These are phyloP conservation scores for Paraplagusia blochii DNA, from an alignment of 2,113 vertebrate genomes.

Conservation along the genomic window DNA sequence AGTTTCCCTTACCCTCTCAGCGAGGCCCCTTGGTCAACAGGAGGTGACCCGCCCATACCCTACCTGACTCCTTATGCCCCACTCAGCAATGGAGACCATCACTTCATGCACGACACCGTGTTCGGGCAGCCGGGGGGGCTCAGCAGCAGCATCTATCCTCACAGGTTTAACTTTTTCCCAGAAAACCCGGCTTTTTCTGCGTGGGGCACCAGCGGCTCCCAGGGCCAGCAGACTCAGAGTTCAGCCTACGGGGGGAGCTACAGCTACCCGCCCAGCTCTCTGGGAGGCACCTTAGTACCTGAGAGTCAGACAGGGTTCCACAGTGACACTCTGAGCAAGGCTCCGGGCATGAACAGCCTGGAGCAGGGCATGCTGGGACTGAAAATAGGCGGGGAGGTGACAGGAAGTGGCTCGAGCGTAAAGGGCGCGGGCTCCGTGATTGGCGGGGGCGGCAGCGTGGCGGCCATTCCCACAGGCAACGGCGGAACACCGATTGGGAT, in stretches of 20 bases:
- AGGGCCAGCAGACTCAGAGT: slow-evolving; percentile 94
- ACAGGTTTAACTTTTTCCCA: slow-evolving; percentile 96
- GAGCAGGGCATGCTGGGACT: slow-evolving; percentile 96
- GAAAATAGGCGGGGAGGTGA: slow-evolving; percentile 89
- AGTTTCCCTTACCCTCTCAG: slow-evolving; percentile 95
- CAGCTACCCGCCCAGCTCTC: slow-evolving; percentile 92
- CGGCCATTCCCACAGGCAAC: slow-evolving; percentile 77
- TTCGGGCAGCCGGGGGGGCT: slow-evolving; percentile 94
- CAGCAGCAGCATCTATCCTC: slow-evolving; percentile 93
- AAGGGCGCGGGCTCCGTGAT: slow-evolving; percentile 91
- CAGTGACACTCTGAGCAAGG: slow-evolving; percentile 90
- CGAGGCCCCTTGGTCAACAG: slow-evolving; percentile 97
- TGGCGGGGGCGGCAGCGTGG: slow-evolving; percentile 67
- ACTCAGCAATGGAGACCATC: slow-evolving; percentile 95
- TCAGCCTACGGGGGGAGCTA: slow-evolving; percentile 94
- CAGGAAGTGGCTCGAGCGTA: slow-evolving; percentile 80
- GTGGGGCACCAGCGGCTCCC: slow-evolving; percentile 93
- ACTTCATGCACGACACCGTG: slow-evolving; percentile 96
- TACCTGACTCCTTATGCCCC: slow-evolving; percentile 97
- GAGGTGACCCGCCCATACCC: slow-evolving; percentile 93
- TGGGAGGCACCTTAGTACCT: slow-evolving; percentile 89
- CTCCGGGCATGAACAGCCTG: slow-evolving; percentile 94
- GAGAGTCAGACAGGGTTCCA: slow-evolving; percentile 96
- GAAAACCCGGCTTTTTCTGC: slow-evolving; percentile 96
- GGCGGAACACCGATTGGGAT: slow-evolving; percentile 84